Evolutionary conservation across 2,888 invertebrate genomes (phyloP), one percentile per base, ranked within the genome.

Genomic region (Drosophila melanocephala): DNA sequence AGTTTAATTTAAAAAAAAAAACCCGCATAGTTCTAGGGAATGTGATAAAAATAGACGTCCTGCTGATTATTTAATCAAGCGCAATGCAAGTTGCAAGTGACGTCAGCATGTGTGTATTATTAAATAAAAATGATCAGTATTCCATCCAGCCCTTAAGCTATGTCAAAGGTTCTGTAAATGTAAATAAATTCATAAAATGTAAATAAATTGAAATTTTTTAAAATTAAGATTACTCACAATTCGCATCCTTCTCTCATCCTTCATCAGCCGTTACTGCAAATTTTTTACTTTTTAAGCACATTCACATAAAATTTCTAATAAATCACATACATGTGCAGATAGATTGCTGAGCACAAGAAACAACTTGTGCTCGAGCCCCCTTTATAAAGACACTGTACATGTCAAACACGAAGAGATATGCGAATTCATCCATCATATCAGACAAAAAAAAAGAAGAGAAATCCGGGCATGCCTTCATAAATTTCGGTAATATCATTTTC

Each of bases 401-500:
- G 67, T 64, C 51, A 59, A 57, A 28, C 55, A n/a, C 47, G 19
- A 44, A 37, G 33, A 75, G 67, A 79, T 65, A 78, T 79, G 75
- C 59, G 55, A 53, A 52, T 33, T 68, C 77, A 79, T 79, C 67
- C 74, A 80, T 80, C 80, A 73, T 50, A 47, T 44, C 19, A 55
- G 39, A 35, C 22, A 14, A 16, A 14, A 39, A 30, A 32, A 16
- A 28, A 32, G 32, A 59, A 12, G 22, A 58, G 50, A 61, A 56
- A 39, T 42, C 26, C 42, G 44, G 37, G 33, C 47, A 50, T 50
- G 59, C 47, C 42, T 37, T 59, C 47, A 63, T 51, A 70, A 61
- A 66, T 77, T 69, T 50, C 35, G 44, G 66, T 73, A 69, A 77
- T 64, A 77, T 60, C 74, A 75, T 77, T 75, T 78, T 44, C 26